Evolutionary conservation across 2,797 vertebrate genomes (phyloP), one percentile per base, ranked within the genome.

Genomic region (Gambelia wislizenii): DNA sequence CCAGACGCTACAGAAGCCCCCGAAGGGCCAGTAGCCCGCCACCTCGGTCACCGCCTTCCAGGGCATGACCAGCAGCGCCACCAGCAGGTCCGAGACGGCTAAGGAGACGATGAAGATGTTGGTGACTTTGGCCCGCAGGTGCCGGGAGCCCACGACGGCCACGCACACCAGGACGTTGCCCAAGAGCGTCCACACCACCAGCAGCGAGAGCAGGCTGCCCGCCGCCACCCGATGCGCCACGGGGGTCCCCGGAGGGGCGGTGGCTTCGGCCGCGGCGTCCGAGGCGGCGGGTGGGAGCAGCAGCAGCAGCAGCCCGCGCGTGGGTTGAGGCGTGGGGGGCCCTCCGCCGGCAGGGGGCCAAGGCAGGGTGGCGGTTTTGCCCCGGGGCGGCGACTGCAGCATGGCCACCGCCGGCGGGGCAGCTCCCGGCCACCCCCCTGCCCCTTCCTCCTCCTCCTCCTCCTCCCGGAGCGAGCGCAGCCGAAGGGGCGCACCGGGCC

Each of bases 91-190:
- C 49, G 99, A 99, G 42, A 98, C 96, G 0, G 99, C 99, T 93
- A 99, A 92, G 2, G 99, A 99, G 78, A 98, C 98, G 69, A 99
- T 98, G 94, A 99, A 99, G 91, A 98, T 97, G 93, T 98, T 98
- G 94, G 99, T 99, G 86, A 98, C 98, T 97, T 98, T 99, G 94
- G 95, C 97, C 91, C 98, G 97, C 92, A 99, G 92, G 95, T 98
- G 98, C 56, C 98, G 96, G 92, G 98, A 98, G 92, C 98, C 97
- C 92, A 98, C 94, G 92, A 99, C 97, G 69, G 98, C 98, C 2
- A 97, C 96, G 89, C 98, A 99, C 87, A 99, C 99, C 96, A 99
- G 92, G 85, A 98, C 96, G 95, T 99, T 99, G 36, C 99, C 99
- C 3, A 99, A 96, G 54, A 99, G 96, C 0, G 99, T 99, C 98